Base-by-base conservation (phyloP, 2,113 vertebrate species). In the Solenodon paradoxus region DNA sequence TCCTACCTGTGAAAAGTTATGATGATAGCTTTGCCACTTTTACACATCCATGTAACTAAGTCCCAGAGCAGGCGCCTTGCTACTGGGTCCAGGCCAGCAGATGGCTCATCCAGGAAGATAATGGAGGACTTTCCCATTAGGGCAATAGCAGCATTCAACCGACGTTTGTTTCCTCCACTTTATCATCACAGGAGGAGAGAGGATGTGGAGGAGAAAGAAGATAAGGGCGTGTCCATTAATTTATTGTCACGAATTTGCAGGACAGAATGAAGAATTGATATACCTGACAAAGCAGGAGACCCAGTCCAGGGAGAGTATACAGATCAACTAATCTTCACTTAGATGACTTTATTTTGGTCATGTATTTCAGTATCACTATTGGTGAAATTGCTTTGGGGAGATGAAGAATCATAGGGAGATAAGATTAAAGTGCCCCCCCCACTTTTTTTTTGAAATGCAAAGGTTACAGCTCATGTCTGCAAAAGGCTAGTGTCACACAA, bases 1-100 rank as follows among this genome's bases (percentile, higher is more conserved):
- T 74, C 66, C 88, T 97, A 99, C 99, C 99, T 99, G 97, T 99
- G 99, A 64, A 99, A 99, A n/a, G 99, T 99, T 96, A 99, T 99
- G 97, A 99, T 97, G 93, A 99, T 98, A 86, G 99, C 99, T 98
- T 99, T 99, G 72, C 99, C 99, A 3, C 98, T 98, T 96, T 99
- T 99, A 53, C 99, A 98, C 0, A 99, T 98, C 95, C 99, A 98
- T 1, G 99, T 99, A 45, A 99, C 98, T 0, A 99, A 99, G 0
- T 99, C 99, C 99, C 99, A 99, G 77, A 99, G 98, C 94, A 99
- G 92, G 69, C 98, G 98, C 61, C 99, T 98, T 68, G 99, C 99
- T 86, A 99, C 98, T 0, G 99, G 99, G 95, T 99, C 99, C 99
- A 99, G 99, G 95, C 99, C 99, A 0, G 99, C 99, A 11, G 99